Conservation (phyloP, 2,113 vertebrate species). For the Hepsetus odoe region DNA sequence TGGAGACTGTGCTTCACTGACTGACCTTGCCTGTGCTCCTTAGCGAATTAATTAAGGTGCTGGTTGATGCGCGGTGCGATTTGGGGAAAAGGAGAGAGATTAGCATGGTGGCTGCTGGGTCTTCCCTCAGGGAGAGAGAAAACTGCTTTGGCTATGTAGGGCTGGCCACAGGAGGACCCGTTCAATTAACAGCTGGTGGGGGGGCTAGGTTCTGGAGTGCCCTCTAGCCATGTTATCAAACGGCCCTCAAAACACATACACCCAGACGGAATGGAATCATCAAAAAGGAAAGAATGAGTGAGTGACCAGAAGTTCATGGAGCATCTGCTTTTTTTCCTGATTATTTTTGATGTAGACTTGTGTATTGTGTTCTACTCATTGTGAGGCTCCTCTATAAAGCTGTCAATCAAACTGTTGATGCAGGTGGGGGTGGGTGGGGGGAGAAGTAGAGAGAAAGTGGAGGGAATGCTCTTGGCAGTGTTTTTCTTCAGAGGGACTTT, state of each 20-base stretch:
- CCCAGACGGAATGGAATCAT: background rate
- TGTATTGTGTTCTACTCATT: background rate
- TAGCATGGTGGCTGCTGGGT: constrained; percentile 39
- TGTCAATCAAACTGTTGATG: background rate
- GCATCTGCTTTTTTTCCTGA: background rate
- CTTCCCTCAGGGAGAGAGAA: constrained; percentile 30
- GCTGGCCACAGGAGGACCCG: constrained; percentile 60
- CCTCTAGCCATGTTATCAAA: constrained; percentile 52
- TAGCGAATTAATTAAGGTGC: constrained; percentile 53
- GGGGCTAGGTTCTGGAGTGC: constrained; percentile 48
- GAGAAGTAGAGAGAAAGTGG: background rate
- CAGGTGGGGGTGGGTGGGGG: background rate
- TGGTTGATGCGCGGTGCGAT: constrained; percentile 43
- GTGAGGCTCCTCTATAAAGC: background rate
- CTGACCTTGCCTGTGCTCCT: constrained; percentile 47
- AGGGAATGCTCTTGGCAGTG: background rate
- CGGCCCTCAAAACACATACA: constrained; percentile 4
- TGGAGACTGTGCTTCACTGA: constrained; percentile 19
- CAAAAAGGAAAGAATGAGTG: background rate
- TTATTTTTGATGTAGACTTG: background rate
- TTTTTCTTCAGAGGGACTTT: background rate
- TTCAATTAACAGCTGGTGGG: constrained; percentile 71
- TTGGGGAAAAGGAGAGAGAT: constrained; percentile 48
- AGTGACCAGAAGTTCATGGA: background rate
- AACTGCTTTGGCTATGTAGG: constrained; percentile 60